These are phyloP conservation scores for Ailurus styani DNA, from an alignment of 2,113 vertebrate genomes.

Conservation along the genomic window DNA sequence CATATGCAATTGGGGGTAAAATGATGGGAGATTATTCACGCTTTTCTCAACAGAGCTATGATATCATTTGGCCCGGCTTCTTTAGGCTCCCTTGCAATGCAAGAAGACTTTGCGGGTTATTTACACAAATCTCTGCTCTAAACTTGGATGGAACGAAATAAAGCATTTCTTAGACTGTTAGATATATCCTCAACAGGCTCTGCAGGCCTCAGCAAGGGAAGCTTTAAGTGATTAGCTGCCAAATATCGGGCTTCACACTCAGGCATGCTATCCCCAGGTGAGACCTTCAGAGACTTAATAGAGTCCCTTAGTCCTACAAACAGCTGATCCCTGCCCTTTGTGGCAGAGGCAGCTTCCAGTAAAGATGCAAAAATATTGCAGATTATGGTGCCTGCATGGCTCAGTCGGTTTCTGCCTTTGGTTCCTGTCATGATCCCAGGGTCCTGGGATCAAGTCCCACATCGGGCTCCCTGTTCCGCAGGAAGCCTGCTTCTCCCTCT, in stretches of 20 bases:
- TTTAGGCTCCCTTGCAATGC: neutral
- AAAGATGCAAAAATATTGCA: neutral
- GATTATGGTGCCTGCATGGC: too few relatives aligned
- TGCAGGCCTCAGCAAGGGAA: neutral
- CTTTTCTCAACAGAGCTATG: constrained; percentile 1
- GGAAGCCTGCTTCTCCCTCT: too few relatives aligned
- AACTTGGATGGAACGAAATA: constrained; percentile 1
- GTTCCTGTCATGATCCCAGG: too few relatives aligned
- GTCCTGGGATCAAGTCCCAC: too few relatives aligned
- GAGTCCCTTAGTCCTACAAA: neutral
- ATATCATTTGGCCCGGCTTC: constrained; percentile 35
- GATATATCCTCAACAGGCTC: neutral
- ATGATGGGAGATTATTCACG: neutral
- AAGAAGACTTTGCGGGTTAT: neutral
- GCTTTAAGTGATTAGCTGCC: neutral
- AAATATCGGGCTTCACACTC: neutral
- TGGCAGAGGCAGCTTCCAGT: neutral
- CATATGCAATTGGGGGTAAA: neutral
- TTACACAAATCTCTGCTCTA: neutral
- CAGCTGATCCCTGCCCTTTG: neutral
- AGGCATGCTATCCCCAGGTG: neutral
- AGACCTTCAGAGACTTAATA: neutral
- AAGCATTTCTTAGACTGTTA: neutral
- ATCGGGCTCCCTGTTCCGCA: too few relatives aligned
- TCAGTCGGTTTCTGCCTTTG: too few relatives aligned